A percentile compares a stretch with the other conserved stretches of the same genome.
Conservation (phyloP, 1,140 invertebrate genomes). For the Leptonema lineaticorne region DNA sequence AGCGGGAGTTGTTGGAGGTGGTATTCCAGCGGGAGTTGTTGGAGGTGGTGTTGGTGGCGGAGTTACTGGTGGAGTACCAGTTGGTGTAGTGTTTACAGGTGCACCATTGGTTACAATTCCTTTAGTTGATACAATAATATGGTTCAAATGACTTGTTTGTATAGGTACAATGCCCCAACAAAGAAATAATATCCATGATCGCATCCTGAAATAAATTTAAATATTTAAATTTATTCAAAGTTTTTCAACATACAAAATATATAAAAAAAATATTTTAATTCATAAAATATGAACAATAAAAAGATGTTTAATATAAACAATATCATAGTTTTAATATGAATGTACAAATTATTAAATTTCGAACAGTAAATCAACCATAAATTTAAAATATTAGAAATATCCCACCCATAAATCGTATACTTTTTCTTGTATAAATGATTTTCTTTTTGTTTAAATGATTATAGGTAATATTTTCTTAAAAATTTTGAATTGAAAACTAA, state of each 20-base stretch:
- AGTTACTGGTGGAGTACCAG: slow-evolving; percentile 31
- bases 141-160: slow-evolving; percentile 27
- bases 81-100: too few relatives aligned
- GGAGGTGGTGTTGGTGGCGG: slow-evolving; percentile 17
- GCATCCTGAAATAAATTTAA: slow-evolving; percentile 44
- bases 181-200: slow-evolving; percentile 53
- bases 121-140: neutral
- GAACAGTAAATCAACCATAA: too few relatives aligned
- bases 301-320: too few relatives aligned
- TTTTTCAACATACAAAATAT: neutral
- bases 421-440: too few relatives aligned
- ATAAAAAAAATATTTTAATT: neutral
- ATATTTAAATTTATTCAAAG: neutral
- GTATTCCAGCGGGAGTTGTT: neutral
- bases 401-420: too few relatives aligned
- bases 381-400: too few relatives aligned
- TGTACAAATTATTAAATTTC: too few relatives aligned
- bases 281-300: neutral
- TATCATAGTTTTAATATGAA: too few relatives aligned
- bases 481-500: too few relatives aligned
- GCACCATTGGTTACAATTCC: slow-evolving; percentile 44
- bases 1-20: slow-evolving; percentile 30
- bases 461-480: too few relatives aligned
- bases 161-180: slow-evolving; percentile 49
- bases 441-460: too few relatives aligned